Percentiles rank a stretch among this genome's conserved stretches.
Evolutionary conservation across 2,888 invertebrate genomes (phyloP).

Genomic region (Pasiphila rectangulata): DNA sequence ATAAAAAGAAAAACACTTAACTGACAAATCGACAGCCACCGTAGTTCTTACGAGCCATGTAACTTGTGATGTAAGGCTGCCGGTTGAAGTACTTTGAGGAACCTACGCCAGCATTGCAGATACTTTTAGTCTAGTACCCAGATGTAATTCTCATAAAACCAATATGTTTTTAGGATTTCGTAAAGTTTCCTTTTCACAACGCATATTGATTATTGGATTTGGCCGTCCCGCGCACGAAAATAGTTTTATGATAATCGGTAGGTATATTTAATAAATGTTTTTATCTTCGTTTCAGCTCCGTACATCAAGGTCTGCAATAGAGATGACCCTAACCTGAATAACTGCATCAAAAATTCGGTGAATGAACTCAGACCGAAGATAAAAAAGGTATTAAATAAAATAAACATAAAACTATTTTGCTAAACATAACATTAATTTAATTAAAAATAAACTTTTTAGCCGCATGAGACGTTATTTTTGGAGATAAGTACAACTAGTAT

Average conservation of each 20-base stretch:
- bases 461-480: too few species aligned
- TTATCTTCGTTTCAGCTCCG: slow-evolving; percentile 73
- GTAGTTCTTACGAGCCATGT: background rate
- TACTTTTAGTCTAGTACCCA: background rate
- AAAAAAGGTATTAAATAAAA: slow-evolving; percentile 57
- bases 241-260: too few species aligned
- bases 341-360: slow-evolving; percentile 83
- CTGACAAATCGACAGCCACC: background rate
- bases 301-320: slow-evolving; percentile 84
- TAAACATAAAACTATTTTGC: background rate
- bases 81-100: slow-evolving; percentile 5
- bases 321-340: slow-evolving; percentile 82
- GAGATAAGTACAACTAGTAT: too few species aligned
- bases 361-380: slow-evolving; percentile 81
- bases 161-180: too few species aligned
- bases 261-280: background rate
- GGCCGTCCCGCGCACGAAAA: too few species aligned
- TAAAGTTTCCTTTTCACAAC: too few species aligned
- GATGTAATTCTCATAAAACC: background rate
- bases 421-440: too few species aligned
- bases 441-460: too few species aligned
- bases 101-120: background rate
- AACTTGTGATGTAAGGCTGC: background rate
- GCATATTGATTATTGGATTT: too few species aligned
- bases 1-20: background rate